phyloP scores from a whole-genome alignment of 2,888 invertebrate species.

The Tenthredo amoena region DNA sequence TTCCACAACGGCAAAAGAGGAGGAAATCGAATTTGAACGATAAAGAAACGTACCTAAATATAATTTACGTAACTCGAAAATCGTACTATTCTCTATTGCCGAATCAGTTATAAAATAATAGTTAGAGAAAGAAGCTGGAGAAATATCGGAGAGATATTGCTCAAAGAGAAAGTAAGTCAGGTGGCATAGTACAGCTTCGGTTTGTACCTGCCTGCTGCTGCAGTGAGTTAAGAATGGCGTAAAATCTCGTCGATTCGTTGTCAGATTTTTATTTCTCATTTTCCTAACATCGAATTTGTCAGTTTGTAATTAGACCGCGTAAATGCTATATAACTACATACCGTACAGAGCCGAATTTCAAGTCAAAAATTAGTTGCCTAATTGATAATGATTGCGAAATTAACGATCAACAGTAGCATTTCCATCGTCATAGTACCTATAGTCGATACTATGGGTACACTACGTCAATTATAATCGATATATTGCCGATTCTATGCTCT shows the following conservation, averaged over 20 bases:
- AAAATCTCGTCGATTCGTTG: slow-evolving; percentile 7
- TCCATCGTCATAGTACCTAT: not conserved
- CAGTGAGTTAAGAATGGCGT: not conserved
- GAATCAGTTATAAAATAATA: not conserved
- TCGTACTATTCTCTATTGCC: not conserved
- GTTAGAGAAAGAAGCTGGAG: slow-evolving; percentile 7
- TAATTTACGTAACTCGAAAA: not conserved
- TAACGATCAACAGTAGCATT: not conserved
- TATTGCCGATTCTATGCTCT: not conserved
- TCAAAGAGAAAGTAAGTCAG: slow-evolving; percentile 26
- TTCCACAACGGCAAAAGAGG: no score
- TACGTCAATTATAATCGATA: slow-evolving; percentile 10
- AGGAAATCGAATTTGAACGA: no score
- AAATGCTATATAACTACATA: not conserved
- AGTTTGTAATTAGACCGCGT: not conserved
- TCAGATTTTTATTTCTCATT: not conserved
- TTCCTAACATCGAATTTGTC: not conserved
- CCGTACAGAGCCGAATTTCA: not conserved
- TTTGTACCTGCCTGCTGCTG: not conserved
- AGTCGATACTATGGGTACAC: not conserved
- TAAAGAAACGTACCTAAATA: not conserved
- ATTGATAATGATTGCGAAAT: not conserved
- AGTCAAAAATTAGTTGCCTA: not conserved
- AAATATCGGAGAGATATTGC: slow-evolving; percentile 18
- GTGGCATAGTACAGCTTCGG: not conserved